phyloP scores from a whole-genome alignment of 2,797 vertebrate species.

The Hypotaenidia philippensis region DNA sequence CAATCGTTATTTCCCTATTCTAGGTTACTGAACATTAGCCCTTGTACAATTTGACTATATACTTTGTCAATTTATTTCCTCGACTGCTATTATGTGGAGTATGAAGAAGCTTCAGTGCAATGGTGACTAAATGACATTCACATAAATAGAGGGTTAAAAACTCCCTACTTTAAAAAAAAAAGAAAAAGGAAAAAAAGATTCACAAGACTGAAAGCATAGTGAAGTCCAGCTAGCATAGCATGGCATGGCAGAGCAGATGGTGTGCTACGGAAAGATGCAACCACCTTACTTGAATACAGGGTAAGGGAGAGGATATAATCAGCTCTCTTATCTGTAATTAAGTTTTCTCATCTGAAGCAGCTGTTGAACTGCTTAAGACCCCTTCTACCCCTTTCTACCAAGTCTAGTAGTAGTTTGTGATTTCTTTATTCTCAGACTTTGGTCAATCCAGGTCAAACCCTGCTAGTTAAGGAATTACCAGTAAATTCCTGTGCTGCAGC shows the following conservation, averaged over 20 bases:
- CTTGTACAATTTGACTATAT: neutral
- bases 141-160: neutral
- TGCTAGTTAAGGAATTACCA: slow-evolving; percentile 30
- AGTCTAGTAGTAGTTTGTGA: neutral
- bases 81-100: neutral
- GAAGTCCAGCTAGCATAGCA: neutral
- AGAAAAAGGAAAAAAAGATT: neutral
- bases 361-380: slow-evolving; percentile 23
- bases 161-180: neutral
- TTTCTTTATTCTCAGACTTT: slow-evolving; percentile 20
- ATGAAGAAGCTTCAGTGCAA: neutral
- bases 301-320: neutral
- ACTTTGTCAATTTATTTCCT: neutral
- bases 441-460: neutral
- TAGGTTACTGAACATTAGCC: slow-evolving; percentile 7
- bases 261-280: neutral
- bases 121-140: neutral
- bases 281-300: neutral
- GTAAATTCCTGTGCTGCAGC: neutral
- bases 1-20: neutral
- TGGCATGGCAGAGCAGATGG: neutral
- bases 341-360: slow-evolving; percentile 38
- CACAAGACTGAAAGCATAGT: neutral
- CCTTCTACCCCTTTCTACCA: slow-evolving; percentile 20
- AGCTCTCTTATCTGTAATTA: slow-evolving; percentile 45